Evolutionary conservation across 2,113 vertebrate species (phyloP).

Genomic region (Heterotis niloticus): DNA sequence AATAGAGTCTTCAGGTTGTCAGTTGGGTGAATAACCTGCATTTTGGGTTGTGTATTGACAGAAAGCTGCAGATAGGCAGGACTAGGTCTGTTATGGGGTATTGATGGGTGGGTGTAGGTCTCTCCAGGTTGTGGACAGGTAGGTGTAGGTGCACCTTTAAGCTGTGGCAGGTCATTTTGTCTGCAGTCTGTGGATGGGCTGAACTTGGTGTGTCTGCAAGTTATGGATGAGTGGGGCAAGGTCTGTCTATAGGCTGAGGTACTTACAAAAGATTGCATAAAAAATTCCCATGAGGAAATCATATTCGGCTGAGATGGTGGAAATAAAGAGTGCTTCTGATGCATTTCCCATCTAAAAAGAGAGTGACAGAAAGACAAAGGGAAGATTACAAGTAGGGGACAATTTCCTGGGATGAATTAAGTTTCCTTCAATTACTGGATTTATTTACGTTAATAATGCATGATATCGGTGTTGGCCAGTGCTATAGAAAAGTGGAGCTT

Average conservation of each 20-base stretch:
- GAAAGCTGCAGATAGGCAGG: neutral
- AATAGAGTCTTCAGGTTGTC: too few species aligned
- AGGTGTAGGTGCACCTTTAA: neutral
- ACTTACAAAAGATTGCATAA: conserved; percentile 74
- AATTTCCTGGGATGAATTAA: too few species aligned
- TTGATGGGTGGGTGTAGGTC: neutral
- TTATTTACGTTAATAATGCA: too few species aligned
- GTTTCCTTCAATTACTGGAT: too few species aligned
- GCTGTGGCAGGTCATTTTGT: fast-evolving
- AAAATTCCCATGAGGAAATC: conserved; percentile 72
- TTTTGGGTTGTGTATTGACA: too few species aligned
- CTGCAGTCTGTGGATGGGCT: neutral
- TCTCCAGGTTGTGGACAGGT: neutral
- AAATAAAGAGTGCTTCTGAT: conserved; percentile 62
- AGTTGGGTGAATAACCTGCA: too few species aligned
- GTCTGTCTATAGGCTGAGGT: neutral
- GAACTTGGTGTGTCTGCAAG: neutral
- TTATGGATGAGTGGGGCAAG: neutral
- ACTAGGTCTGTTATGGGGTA: neutral
- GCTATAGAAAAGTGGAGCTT: too few species aligned
- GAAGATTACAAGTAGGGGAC: too few species aligned
- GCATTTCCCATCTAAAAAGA: conserved; percentile 68
- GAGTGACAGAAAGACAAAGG: neutral
- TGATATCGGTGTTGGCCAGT: too few species aligned
- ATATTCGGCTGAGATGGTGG: conserved; percentile 67